phyloP scores from a whole-genome alignment of 2,797 vertebrate genomes.

The Premnoplex brunnescens region DNA sequence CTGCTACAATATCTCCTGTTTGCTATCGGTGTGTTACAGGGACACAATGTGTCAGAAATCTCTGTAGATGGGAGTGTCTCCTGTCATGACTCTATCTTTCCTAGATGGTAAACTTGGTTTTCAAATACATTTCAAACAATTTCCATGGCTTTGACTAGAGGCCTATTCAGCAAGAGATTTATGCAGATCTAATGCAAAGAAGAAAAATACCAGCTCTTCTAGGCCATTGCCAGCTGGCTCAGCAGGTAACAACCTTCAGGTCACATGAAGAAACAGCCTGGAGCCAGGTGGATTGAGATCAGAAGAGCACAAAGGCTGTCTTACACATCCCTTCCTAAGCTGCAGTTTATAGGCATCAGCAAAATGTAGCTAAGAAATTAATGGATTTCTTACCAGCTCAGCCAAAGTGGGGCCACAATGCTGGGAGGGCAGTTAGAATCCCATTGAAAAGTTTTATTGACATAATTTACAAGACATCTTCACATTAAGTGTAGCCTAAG shows the following conservation, averaged over 20 bases:
- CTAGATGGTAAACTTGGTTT: background rate
- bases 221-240: constrained; percentile 1
- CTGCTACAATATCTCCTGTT: background rate
- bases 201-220: background rate
- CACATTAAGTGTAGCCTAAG: background rate
- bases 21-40: background rate
- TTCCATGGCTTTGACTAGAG: background rate
- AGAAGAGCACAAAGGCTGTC: background rate
- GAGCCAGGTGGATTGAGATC: constrained; percentile 1
- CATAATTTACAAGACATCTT: constrained; percentile 1
- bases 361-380: background rate
- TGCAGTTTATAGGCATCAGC: background rate
- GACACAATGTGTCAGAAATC: rapidly evolving
- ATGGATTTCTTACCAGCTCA: background rate
- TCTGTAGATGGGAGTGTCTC: background rate
- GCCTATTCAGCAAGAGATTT: background rate
- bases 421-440: background rate
- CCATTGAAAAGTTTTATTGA: background rate
- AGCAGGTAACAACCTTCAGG: background rate
- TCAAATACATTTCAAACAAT: background rate
- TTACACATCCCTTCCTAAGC: background rate
- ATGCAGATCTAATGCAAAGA: background rate
- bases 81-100: background rate
- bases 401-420: background rate
- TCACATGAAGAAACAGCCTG: background rate